Conservation (phyloP, 1,140 invertebrate genomes). For the Apis cerana region DNA sequence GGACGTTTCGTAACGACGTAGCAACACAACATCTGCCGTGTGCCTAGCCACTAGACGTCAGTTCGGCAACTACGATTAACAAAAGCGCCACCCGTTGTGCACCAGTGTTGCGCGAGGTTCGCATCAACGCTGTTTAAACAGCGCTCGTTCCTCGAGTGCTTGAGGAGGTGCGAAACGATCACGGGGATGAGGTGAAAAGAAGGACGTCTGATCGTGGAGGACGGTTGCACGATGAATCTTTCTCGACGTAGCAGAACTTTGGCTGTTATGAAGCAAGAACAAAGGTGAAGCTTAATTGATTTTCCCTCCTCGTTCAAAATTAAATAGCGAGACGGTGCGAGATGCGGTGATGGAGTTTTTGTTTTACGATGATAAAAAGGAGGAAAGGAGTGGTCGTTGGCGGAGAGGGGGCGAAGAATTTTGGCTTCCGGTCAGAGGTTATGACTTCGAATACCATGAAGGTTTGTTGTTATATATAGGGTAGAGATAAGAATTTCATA, state of each 20-base stretch:
- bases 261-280: not conserved
- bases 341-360: too few species aligned
- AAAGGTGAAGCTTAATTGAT: not conserved
- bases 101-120: constrained; percentile 17
- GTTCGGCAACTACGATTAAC: constrained; percentile 48
- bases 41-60: constrained; percentile 73
- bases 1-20: constrained; percentile 75
- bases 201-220: constrained; percentile 9
- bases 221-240: too few species aligned
- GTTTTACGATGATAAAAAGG: too few species aligned
- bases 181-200: not conserved
- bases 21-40: constrained; percentile 74
- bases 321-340: not conserved
- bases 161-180: too few species aligned
- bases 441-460: too few species aligned
- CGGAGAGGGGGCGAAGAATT: too few species aligned
- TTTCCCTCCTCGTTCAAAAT: not conserved
- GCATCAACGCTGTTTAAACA: not conserved
- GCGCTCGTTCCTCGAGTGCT: not conserved
- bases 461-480: too few species aligned
- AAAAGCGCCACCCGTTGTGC: constrained; percentile 68
- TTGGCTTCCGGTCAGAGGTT: too few species aligned
- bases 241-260: too few species aligned
- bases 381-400: too few species aligned
- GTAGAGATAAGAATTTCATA: too few species aligned